phyloP scores from a whole-genome alignment of 2,888 invertebrate species.

The Terebella lapidaria region DNA sequence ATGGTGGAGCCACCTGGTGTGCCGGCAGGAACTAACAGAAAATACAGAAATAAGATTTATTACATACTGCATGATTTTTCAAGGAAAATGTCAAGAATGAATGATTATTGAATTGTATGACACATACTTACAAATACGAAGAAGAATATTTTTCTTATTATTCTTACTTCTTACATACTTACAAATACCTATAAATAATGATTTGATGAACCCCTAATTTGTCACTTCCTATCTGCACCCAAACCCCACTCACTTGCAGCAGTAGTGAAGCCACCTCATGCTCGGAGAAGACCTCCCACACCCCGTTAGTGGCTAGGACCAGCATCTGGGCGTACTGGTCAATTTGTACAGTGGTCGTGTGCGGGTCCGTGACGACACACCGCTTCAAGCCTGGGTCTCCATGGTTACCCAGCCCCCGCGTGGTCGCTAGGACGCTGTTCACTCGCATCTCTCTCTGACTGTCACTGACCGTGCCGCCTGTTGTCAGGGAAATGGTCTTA shows the following conservation, averaged over 20 bases:
- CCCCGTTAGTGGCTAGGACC: constrained; percentile 43
- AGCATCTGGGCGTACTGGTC: constrained; percentile 49
- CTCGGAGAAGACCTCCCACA: constrained; percentile 49
- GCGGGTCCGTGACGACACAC: constrained; percentile 37
- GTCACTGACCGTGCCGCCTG: constrained; percentile 43
- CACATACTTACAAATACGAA: not conserved
- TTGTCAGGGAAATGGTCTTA: not conserved
- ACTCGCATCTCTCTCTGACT: constrained; percentile 39
- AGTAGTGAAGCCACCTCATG: constrained; percentile 41
- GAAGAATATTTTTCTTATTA: too few relatives aligned
- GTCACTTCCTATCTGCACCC: too few relatives aligned
- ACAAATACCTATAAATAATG: too few relatives aligned
- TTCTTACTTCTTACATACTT: too few relatives aligned
- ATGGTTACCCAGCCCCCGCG: constrained; percentile 51
- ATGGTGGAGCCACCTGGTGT: constrained; percentile 40
- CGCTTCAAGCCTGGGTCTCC: constrained; percentile 43
- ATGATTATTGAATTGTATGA: too few relatives aligned
- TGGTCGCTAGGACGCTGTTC: constrained; percentile 46
- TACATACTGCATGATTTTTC: too few relatives aligned
- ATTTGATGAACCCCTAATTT: too few relatives aligned
- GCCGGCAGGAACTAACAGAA: constrained; percentile 38
- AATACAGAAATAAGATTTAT: constrained; percentile 1
- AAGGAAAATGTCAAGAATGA: too few relatives aligned
- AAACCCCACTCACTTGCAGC: constrained; percentile 37
- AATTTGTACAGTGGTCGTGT: constrained; percentile 35